A percentile compares a stretch with the other conserved stretches of the same genome.
Evolutionary conservation across 2,113 vertebrate genomes (phyloP).

Genomic region (Heloderma charlesbogerti): DNA sequence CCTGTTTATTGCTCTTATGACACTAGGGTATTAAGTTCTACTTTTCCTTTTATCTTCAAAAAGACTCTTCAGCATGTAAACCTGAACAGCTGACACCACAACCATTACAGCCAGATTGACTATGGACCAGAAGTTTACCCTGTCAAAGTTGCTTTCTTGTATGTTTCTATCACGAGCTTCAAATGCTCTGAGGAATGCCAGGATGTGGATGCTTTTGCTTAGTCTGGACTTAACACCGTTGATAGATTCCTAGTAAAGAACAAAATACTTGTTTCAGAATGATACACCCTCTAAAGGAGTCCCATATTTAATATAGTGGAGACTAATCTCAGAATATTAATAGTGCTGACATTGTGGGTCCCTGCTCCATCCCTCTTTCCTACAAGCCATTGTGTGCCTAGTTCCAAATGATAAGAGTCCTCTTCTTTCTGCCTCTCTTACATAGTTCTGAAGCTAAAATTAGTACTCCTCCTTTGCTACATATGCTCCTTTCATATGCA

Average conservation of each 20-base stretch:
- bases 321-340: neutral
- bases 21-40: slow-evolving; percentile 83
- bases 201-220: slow-evolving; percentile 94
- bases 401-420: neutral
- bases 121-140: slow-evolving; percentile 94
- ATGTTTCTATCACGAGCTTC: slow-evolving; percentile 97
- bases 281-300: neutral
- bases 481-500: neutral
- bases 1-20: slow-evolving; percentile 28
- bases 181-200: slow-evolving; percentile 92
- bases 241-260: slow-evolving; percentile 89
- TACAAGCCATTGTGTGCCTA: neutral
- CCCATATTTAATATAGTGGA: neutral
- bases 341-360: neutral
- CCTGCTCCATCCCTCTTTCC: neutral
- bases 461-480: neutral
- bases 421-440: neutral
- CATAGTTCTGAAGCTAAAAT: neutral
- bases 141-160: slow-evolving; percentile 95
- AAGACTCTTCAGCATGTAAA: slow-evolving; percentile 93
- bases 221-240: slow-evolving; percentile 93
- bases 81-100: slow-evolving; percentile 89
- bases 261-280: slow-evolving; percentile 57
- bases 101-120: slow-evolving; percentile 90
- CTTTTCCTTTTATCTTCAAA: slow-evolving; percentile 94